Conservation (phyloP, 2,888 invertebrate genomes). For the Mystacides longicornis region DNA sequence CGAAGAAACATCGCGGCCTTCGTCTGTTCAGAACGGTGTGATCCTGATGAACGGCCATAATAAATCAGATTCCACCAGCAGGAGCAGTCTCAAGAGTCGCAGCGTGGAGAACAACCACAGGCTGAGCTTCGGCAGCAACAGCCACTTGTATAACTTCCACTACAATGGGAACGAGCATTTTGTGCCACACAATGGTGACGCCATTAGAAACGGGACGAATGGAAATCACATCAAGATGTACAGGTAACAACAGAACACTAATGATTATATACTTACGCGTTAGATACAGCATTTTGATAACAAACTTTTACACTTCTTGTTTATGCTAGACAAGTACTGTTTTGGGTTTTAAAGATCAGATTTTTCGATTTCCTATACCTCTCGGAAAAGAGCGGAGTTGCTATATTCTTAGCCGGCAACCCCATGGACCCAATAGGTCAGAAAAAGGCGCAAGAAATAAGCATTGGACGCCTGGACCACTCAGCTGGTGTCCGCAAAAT, state of each 20-base stretch:
- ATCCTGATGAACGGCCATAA: slow-evolving; percentile 12
- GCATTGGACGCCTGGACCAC: too few species aligned
- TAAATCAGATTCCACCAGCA: slow-evolving; percentile 12
- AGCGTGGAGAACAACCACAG: background rate
- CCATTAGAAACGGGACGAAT: slow-evolving; percentile 13
- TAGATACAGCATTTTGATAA: too few species aligned
- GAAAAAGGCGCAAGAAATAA: too few species aligned
- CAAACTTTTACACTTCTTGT: too few species aligned
- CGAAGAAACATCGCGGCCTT: slow-evolving; percentile 5
- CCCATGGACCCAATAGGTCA: too few species aligned
- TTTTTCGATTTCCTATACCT: too few species aligned
- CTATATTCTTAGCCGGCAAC: too few species aligned
- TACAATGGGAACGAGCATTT: slow-evolving; percentile 8
- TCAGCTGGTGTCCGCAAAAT: too few species aligned
- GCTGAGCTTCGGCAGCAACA: slow-evolving; percentile 17
- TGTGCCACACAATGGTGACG: slow-evolving; percentile 13
- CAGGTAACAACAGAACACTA: slow-evolving; percentile 19
- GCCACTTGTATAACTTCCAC: slow-evolving; percentile 9
- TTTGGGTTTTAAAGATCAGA: too few species aligned
- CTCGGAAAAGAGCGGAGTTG: too few species aligned
- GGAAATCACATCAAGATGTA: slow-evolving; percentile 16
- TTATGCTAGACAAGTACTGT: too few species aligned
- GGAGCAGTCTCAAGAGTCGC: background rate
- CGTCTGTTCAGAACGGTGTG: slow-evolving; percentile 12
- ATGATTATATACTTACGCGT: too few species aligned